Conservation (phyloP, 2,113 vertebrate genomes). For the Asarcornis scutulata region DNA sequence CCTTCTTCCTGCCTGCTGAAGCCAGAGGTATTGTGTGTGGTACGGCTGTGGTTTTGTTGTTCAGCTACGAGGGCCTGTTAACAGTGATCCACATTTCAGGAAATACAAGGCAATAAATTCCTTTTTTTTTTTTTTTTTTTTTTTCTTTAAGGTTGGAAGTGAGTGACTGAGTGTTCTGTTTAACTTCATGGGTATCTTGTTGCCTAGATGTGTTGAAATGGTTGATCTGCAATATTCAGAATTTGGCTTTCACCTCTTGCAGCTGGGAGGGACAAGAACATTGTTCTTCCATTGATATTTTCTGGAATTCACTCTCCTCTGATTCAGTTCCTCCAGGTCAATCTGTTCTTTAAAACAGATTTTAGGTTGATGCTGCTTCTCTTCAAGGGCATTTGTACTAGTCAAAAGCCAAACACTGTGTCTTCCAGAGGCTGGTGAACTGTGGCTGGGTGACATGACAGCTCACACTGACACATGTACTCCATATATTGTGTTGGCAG, state of each 20-base stretch:
- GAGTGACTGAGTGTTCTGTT: neutral
- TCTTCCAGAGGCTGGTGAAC: neutral
- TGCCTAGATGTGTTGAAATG: neutral
- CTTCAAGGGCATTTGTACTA: neutral
- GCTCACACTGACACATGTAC: neutral
- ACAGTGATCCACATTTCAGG: neutral
- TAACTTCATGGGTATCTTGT: neutral
- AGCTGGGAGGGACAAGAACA: neutral
- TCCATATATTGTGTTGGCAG: neutral
- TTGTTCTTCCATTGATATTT: neutral
- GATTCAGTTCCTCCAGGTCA: neutral
- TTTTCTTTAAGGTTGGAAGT: neutral
- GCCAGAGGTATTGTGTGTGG: neutral
- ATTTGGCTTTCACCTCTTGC: neutral
- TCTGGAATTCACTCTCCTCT: neutral
- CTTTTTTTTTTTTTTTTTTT: neutral
- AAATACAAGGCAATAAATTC: constrained; percentile 1
- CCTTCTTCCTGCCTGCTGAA: neutral
- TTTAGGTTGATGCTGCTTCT: neutral
- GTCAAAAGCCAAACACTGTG: neutral
- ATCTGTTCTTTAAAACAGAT: neutral
- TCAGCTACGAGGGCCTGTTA: neutral
- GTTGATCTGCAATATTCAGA: neutral
- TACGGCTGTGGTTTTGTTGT: neutral
- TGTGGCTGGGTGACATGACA: neutral